Percentiles rank a stretch among this genome's conserved stretches.
phyloP scores from a whole-genome alignment of 2,888 invertebrate genomes.

The Buathra laborator region DNA sequence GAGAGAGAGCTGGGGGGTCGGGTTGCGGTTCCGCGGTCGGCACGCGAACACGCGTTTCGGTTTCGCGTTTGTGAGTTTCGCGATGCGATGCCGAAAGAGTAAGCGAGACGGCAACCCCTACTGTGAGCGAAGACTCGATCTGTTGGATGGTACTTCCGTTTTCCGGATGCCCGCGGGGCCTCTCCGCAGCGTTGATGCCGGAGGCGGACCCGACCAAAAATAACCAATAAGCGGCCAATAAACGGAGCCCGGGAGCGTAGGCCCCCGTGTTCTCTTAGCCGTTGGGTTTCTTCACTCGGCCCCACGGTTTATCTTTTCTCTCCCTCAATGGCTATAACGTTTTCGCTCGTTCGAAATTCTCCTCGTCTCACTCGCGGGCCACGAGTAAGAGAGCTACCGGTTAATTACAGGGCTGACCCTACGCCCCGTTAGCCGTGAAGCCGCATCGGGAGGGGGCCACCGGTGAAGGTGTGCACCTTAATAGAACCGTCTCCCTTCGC shows the following conservation, averaged over 20 bases:
- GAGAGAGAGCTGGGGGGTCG: background rate
- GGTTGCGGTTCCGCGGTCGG: constrained; percentile 60
- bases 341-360: constrained; percentile 63
- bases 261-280: constrained; percentile 58
- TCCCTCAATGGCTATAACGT: constrained; percentile 37
- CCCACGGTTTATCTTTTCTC: constrained; percentile 48
- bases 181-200: constrained; percentile 67
- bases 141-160: constrained; percentile 76
- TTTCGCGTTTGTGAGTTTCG: constrained; percentile 42
- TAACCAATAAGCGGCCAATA: constrained; percentile 84
- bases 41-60: constrained; percentile 66
- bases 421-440: constrained; percentile 72
- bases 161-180: constrained; percentile 77
- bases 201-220: constrained; percentile 79
- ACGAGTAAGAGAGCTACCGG: constrained; percentile 84
- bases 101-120: constrained; percentile 12
- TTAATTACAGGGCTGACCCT: constrained; percentile 84
- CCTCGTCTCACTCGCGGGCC: constrained; percentile 68
- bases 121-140: constrained; percentile 40
- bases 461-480: constrained; percentile 71
- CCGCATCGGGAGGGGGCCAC: constrained; percentile 55
- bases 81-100: constrained; percentile 28
- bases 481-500: constrained; percentile 81
- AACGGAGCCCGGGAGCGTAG: constrained; percentile 75
- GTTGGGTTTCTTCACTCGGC: constrained; percentile 59